Percentiles rank a stretch among this genome's conserved stretches.
Conservation (phyloP, 2,888 invertebrate genomes). For the Antitype chi region DNA sequence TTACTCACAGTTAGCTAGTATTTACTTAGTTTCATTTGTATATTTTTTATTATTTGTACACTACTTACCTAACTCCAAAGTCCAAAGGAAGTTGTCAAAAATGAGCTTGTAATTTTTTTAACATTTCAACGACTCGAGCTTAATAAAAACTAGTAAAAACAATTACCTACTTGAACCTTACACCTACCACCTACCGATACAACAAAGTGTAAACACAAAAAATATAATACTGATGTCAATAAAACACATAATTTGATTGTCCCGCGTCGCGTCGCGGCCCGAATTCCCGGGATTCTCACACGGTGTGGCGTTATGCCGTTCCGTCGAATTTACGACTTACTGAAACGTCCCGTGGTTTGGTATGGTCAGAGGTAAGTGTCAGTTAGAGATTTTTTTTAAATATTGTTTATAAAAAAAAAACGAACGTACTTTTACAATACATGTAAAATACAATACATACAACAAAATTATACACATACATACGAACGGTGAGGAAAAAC, state of each 20-base stretch:
- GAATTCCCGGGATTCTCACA: slow-evolving; percentile 69
- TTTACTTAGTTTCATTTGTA: too few relatives aligned
- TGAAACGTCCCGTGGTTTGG: slow-evolving; percentile 26
- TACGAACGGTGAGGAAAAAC: too few relatives aligned
- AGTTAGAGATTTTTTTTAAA: too few relatives aligned
- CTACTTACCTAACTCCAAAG: too few relatives aligned
- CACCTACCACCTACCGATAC: slow-evolving; percentile 16
- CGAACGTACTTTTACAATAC: too few relatives aligned
- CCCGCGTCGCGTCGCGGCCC: slow-evolving; percentile 57
- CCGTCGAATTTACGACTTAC: slow-evolving; percentile 44
- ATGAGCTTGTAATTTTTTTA: neutral
- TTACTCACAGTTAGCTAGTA: too few relatives aligned
- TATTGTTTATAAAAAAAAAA: too few relatives aligned
- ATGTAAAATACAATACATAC: too few relatives aligned
- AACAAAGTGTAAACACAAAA: slow-evolving; percentile 43
- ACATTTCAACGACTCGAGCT: neutral
- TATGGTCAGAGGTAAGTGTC: slow-evolving; percentile 48
- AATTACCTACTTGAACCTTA: neutral
- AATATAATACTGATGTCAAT: slow-evolving; percentile 51
- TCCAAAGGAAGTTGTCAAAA: neutral
- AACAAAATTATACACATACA: too few relatives aligned
- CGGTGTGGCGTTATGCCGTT: slow-evolving; percentile 55
- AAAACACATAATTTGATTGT: slow-evolving; percentile 69
- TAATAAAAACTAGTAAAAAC: neutral
- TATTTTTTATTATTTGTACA: too few relatives aligned